Evolutionary conservation across 2,797 vertebrate species (phyloP).

Genomic region (Xiphorhynchus erythropygius): DNA sequence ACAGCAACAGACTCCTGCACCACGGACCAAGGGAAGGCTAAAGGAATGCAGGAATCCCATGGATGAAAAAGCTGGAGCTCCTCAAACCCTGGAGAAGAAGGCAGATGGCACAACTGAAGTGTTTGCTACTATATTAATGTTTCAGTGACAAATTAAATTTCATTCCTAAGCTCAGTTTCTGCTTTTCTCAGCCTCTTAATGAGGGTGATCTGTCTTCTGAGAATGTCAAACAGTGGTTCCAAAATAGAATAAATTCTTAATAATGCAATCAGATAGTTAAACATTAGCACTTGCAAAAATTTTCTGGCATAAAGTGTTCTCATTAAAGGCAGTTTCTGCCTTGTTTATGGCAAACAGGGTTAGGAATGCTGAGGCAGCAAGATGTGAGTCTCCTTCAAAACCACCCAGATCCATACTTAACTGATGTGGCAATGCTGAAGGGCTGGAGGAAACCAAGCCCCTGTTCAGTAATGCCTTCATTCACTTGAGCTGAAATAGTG

Average conservation of each 20-base stretch:
- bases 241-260: constrained; percentile 27
- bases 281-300: background rate
- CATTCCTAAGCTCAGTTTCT: background rate
- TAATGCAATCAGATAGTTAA: constrained; percentile 5
- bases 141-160: background rate
- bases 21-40: background rate
- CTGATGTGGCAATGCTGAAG: background rate
- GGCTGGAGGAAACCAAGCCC: background rate
- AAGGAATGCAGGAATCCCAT: background rate
- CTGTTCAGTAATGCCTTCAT: background rate
- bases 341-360: background rate
- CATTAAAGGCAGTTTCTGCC: background rate
- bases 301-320: background rate
- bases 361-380: background rate
- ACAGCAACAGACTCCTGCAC: background rate
- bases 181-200: background rate
- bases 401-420: background rate
- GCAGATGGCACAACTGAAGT: background rate
- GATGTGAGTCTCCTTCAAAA: background rate
- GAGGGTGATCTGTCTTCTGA: background rate
- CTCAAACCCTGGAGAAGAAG: background rate
- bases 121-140: background rate
- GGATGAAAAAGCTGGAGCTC: background rate
- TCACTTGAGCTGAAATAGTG: background rate
- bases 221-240: background rate